Evolutionary conservation across 2,888 invertebrate genomes (phyloP).

Genomic region (Aquatica leii): DNA sequence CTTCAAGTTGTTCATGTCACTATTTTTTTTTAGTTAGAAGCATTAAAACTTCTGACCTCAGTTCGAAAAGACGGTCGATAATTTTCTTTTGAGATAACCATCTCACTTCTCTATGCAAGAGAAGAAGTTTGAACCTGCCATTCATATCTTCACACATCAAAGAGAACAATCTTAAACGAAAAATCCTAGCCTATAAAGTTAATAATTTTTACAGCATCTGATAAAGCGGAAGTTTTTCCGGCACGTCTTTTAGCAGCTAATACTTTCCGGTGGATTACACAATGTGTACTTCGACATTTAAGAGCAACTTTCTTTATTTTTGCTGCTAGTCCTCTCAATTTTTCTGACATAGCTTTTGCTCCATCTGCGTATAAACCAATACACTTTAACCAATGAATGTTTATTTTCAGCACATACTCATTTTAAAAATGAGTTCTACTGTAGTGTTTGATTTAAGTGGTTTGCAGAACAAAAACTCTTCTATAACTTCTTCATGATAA

Average conservation of each 20-base stretch:
- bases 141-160: slow-evolving; percentile 32
- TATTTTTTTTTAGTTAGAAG: slow-evolving; percentile 30
- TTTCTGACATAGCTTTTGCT: no score
- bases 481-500: no score
- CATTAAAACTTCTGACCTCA: slow-evolving; percentile 38
- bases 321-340: no score
- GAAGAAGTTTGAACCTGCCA: slow-evolving; percentile 27
- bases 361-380: no score
- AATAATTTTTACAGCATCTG: slow-evolving; percentile 27
- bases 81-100: slow-evolving; percentile 41
- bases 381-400: no score
- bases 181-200: slow-evolving; percentile 32
- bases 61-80: slow-evolving; percentile 37
- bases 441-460: no score
- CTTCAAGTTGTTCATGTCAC: slow-evolving; percentile 15
- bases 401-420: no score
- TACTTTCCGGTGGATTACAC: slow-evolving; percentile 35
- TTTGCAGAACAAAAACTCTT: no score
- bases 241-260: slow-evolving; percentile 30
- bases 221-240: slow-evolving; percentile 24
- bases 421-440: no score
- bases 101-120: slow-evolving; percentile 39
- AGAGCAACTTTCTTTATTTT: no score
- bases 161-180: slow-evolving; percentile 26
- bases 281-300: no score